Evolutionary conservation across 2,888 invertebrate genomes (phyloP).

Genomic region (Chymomyza fuscimana): DNA sequence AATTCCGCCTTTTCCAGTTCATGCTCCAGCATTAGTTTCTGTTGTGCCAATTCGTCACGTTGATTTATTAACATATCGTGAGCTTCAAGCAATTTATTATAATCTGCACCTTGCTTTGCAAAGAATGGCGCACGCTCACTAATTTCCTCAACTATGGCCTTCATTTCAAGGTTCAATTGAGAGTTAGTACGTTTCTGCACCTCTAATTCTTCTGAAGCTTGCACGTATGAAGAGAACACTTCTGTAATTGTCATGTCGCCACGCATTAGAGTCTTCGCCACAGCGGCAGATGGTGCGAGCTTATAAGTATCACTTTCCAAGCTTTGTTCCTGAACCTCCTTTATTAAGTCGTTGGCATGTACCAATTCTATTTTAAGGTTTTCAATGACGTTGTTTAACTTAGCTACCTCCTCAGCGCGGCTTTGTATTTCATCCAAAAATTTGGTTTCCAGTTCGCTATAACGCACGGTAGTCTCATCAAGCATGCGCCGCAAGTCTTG

Average conservation of each 20-base stretch:
- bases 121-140: constrained; percentile 93
- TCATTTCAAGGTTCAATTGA: constrained; percentile 88
- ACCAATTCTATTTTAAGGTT: constrained; percentile 88
- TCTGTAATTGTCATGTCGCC: constrained; percentile 95
- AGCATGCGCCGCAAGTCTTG: constrained; percentile 87
- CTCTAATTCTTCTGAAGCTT: constrained; percentile 87
- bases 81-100: constrained; percentile 87
- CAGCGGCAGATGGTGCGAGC: constrained; percentile 93
- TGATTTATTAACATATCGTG: constrained; percentile 86
- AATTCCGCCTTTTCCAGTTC: constrained; percentile 84
- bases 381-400: constrained; percentile 86
- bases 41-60: constrained; percentile 86
- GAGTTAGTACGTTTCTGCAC: constrained; percentile 90
- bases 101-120: constrained; percentile 90
- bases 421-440: constrained; percentile 83
- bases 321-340: constrained; percentile 85
- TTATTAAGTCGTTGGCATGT: constrained; percentile 90
- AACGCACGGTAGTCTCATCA: constrained; percentile 89
- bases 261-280: constrained; percentile 90
- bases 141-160: constrained; percentile 90
- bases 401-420: constrained; percentile 84
- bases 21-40: constrained; percentile 83
- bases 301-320: constrained; percentile 88
- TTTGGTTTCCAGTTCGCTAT: constrained; percentile 89
- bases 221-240: constrained; percentile 92